phyloP scores from a whole-genome alignment of 2,797 vertebrate genomes.

The Pseudomugil tenellus region DNA sequence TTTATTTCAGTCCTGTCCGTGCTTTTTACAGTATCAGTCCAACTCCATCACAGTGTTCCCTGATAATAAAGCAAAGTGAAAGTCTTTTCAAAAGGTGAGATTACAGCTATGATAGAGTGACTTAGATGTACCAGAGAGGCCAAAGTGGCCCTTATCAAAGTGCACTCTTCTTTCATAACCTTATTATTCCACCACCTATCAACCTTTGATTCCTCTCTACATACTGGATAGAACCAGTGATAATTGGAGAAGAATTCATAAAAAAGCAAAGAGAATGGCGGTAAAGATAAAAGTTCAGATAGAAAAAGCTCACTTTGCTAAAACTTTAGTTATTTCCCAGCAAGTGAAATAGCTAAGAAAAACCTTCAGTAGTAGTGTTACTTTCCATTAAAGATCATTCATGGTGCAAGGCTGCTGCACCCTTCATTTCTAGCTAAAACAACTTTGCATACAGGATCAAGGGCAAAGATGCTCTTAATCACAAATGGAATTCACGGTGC shows the following conservation, averaged over 20 bases:
- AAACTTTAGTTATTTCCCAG: background rate
- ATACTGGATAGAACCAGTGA: background rate
- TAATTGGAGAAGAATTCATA: constrained; percentile 12
- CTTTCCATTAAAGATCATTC: constrained; percentile 21
- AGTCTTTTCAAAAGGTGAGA: constrained; percentile 41
- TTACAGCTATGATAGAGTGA: constrained; percentile 28
- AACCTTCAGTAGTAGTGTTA: constrained; percentile 2
- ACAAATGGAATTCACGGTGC: background rate
- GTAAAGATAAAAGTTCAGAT: constrained; percentile 19
- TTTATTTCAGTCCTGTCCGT: constrained; percentile 27
- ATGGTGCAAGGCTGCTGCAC: background rate
- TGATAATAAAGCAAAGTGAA: constrained; percentile 34
- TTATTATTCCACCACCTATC: constrained; percentile 22
- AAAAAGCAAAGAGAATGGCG: background rate
- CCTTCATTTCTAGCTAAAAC: constrained; percentile 20
- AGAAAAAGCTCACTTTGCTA: background rate
- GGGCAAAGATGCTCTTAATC: constrained; percentile 17
- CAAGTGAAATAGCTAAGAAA: background rate
- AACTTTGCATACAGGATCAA: constrained; percentile 13
- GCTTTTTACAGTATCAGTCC: constrained; percentile 19
- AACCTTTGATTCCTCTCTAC: constrained; percentile 15
- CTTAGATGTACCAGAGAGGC: background rate
- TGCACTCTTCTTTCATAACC: constrained; percentile 42
- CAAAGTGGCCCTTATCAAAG: constrained; percentile 19
- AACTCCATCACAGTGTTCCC: constrained; percentile 36